Conservation (phyloP, 2,113 vertebrate species). For the Phylloscopus whistleri region DNA sequence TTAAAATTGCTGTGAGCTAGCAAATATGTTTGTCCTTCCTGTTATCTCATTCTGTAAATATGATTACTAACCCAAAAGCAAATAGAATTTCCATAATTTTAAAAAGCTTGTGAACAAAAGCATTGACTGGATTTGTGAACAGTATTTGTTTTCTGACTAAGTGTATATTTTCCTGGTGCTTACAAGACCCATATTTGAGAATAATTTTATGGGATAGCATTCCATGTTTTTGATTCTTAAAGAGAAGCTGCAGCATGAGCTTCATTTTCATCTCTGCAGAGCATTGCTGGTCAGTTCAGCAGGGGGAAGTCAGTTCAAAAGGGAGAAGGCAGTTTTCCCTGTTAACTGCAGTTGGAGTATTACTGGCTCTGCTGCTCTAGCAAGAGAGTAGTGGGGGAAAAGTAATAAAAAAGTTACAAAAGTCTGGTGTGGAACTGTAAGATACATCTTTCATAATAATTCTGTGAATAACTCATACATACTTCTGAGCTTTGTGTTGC, state of each 20-base stretch:
- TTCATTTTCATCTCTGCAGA: neutral
- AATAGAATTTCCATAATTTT: neutral
- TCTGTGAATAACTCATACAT: neutral
- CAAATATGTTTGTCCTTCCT: neutral
- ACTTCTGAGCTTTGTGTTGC: neutral
- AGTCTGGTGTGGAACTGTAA: neutral
- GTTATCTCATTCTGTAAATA: conserved; percentile 4
- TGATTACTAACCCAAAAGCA: neutral
- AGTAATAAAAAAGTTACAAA: neutral
- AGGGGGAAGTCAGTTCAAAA: neutral
- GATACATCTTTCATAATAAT: neutral
- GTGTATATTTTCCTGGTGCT: neutral
- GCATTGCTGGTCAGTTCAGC: neutral
- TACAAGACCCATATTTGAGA: neutral
- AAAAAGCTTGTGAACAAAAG: neutral
- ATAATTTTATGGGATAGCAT: neutral
- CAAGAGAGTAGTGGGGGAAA: neutral
- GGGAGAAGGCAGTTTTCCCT: neutral
- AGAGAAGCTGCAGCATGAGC: neutral
- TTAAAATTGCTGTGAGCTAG: neutral
- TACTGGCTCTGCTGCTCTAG: neutral
- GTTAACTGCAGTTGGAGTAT: neutral
- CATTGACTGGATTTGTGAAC: neutral
- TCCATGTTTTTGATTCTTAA: neutral
- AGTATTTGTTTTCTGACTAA: neutral